Evolutionary conservation across 1,140 invertebrate species (phyloP).

Genomic region (Aporrectodea caliginosa): DNA sequence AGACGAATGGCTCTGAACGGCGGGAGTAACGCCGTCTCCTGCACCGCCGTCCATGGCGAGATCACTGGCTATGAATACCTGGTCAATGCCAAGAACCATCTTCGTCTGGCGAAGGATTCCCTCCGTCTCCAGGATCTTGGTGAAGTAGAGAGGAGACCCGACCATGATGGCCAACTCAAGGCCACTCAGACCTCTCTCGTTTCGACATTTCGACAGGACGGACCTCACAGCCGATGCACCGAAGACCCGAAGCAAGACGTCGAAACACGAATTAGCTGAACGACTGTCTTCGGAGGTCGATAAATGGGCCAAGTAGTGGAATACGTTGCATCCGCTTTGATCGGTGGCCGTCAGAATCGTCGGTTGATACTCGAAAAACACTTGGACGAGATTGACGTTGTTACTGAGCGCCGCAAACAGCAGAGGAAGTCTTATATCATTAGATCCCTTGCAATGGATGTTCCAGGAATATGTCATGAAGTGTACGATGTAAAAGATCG

Average conservation of each 20-base stretch:
- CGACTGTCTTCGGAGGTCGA: not conserved
- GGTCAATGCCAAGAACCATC: not conserved
- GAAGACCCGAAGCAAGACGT: not conserved
- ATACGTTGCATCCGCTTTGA: not conserved
- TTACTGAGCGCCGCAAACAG: not conserved
- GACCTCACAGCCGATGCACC: too few species aligned
- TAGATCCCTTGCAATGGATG: not conserved
- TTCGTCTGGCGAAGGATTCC: not conserved
- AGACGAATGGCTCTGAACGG: not conserved
- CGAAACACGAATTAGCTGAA: not conserved
- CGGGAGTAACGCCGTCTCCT: not conserved
- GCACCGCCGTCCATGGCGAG: not conserved
- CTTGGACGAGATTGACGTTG: not conserved
- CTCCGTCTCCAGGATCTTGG: not conserved
- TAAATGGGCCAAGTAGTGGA: not conserved
- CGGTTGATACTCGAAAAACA: not conserved
- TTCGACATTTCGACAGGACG: not conserved
- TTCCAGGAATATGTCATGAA: not conserved
- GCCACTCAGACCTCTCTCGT: not conserved
- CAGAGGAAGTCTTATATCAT: not conserved
- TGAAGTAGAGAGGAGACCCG: not conserved
- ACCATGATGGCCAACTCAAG: not conserved
- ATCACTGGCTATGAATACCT: not conserved
- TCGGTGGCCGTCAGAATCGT: not conserved
- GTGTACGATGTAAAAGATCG: not conserved